Base-by-base conservation (phyloP, 2,113 vertebrate genomes). In the Ctenomys sociabilis region DNA sequence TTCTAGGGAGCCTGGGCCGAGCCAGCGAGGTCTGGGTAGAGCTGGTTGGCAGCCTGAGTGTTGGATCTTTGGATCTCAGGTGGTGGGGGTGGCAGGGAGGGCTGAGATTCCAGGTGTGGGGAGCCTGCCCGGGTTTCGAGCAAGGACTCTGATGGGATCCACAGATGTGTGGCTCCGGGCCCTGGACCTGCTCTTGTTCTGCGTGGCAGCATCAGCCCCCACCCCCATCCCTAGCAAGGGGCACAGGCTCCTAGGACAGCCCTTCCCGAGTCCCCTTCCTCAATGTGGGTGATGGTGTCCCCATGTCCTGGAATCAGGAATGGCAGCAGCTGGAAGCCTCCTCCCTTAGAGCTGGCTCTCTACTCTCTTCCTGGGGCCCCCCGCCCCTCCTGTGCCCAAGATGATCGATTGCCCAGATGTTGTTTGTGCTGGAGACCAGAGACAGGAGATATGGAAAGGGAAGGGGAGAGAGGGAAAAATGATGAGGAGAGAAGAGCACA, bases 341-440 rank as follows among this genome's bases (percentile, higher is more conserved):
- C n/a, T 88, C 61, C 54, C 43, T 0, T 0, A 16, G 30, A 13
- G 70, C 63, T 57, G 52, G 64, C 84, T 93, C 89, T 75, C 28
- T 45, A 40, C 68, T 73, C 86, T 75, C 87, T 91, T 72, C 52
- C 87, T 64, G 16, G 82, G 86, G 80, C 37, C 63, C 82, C 59
- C 86, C 63, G 54, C 64, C 37, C 85, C 94, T 94, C 81, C 72
- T 2, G 8, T 97, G 95, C 95, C 96, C 97, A 92, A 82, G 77
- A 57, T 97, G 95, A 97, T 98, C 21, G 87, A 96, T 97, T 37
- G 87, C 49, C 97, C 97, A 98, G 97, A 97, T 97, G 97, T 98
- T 97, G 97, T 97, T 98, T 98, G 93, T 97, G 96, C 95, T 94
- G 86, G 85, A 97, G 92, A 93, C 57, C 37, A 90, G 88, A 93